Evolutionary conservation across 1,140 invertebrate genomes (phyloP).

Genomic region (Oryzaephilus surinamensis): DNA sequence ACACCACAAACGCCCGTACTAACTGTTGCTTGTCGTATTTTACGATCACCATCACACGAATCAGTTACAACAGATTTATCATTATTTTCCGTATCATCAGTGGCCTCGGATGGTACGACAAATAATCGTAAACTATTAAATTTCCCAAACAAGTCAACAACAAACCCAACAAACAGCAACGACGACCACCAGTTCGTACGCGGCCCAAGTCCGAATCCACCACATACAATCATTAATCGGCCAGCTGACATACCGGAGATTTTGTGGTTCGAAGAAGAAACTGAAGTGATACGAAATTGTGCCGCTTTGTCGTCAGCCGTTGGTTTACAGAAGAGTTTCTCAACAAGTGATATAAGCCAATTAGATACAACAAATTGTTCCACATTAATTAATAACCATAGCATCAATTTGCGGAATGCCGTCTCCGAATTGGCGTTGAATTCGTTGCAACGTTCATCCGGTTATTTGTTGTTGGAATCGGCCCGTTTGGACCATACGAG

Average conservation of each 20-base stretch:
- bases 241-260: conserved; percentile 52
- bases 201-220: conserved; percentile 58
- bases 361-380: conserved; percentile 42
- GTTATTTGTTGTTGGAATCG: conserved; percentile 43
- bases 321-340: conserved; percentile 70
- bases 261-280: conserved; percentile 64
- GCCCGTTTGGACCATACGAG: conserved; percentile 57
- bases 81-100: conserved; percentile 66
- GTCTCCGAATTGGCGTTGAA: conserved; percentile 58
- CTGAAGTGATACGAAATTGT: conserved; percentile 65
- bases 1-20: conserved; percentile 40
- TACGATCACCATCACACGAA: conserved; percentile 70
- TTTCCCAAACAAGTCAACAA: too few relatives aligned
- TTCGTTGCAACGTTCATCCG: conserved; percentile 46
- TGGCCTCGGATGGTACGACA: conserved; percentile 54
- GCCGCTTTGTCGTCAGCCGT: conserved; percentile 66
- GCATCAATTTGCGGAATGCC: conserved; percentile 38
- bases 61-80: conserved; percentile 73
- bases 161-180: too few relatives aligned
- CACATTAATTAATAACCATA: too few relatives aligned
- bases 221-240: conserved; percentile 32
- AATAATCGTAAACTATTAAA: too few relatives aligned
- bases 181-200: too few relatives aligned
- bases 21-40: conserved; percentile 48
- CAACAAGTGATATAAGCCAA: conserved; percentile 61